Evolutionary conservation across 2,888 invertebrate genomes (phyloP), one percentile per base, ranked within the genome.

Genomic region (Pandemis corylana): DNA sequence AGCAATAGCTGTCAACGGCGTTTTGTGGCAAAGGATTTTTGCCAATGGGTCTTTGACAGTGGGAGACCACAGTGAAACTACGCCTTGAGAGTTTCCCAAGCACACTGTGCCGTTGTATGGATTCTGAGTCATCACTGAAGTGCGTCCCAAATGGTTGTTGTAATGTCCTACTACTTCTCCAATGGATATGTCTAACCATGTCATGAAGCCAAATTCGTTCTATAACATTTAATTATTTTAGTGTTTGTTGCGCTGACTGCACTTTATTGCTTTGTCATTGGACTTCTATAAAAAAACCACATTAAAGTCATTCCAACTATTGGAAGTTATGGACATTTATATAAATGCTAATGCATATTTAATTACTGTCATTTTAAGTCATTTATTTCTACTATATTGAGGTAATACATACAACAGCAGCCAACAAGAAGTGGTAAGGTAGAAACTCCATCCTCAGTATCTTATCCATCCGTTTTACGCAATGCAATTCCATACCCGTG

Each of bases 41-140:
- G 97, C 98, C 65, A 99, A 91, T 0, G 99, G 98, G 76, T 98
- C 96, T 78, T 96, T 96, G 0, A 96, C 95, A 82, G 96, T 98
- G 0, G 99, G 99, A 6, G 98, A 96, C 99, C 99, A 99, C 96
- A 99, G 96, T 0, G 98, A 97, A 0, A 99, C 98, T 0, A 98
- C 97, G 15, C 99, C 99, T 89, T 97, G 97, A 0, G 97, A 95
- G 88, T 98, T 97, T 0, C 99, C 99, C n/a, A 98, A 91, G 83
- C 98, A 97, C 6, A 99, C 86, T 2, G 98, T 96, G 0, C 98
- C 99, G 93, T 99, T 99, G 83, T 96, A 96, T 0, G 99, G 99
- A 93, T 99, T 99, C 84, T 99, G 98, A 0, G 97, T 96, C 97
- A 99, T 97, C 3, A 97, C 95, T 71, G 96, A 95, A 64, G 99